These are phyloP conservation scores for Valencia hispanica DNA, from an alignment of 2,797 vertebrate species.

Conservation along the genomic window DNA sequence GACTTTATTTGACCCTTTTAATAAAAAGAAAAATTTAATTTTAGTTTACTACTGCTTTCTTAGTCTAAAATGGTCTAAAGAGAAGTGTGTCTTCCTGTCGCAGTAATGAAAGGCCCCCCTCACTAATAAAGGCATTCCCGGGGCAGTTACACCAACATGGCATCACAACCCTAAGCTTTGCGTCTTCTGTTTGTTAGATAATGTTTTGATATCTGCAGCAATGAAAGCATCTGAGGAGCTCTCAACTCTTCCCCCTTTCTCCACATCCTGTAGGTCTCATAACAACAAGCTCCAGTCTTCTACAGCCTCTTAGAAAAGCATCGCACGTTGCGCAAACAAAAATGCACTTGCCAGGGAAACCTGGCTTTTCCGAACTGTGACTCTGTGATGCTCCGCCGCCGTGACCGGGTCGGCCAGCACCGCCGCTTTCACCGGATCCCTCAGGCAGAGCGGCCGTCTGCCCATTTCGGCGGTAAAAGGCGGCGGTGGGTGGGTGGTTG, in stretches of 20 bases:
- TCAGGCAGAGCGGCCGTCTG: constrained; percentile 33
- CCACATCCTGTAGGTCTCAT: constrained; percentile 96
- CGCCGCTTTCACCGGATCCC: constrained; percentile 51
- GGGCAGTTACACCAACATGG: constrained; percentile 63
- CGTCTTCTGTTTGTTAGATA: constrained; percentile 55
- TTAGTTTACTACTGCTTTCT: constrained; percentile 71
- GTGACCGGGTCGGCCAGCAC: constrained; percentile 30
- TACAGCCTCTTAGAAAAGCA: constrained; percentile 92
- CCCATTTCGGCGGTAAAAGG: constrained; percentile 27
- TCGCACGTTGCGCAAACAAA: constrained; percentile 68
- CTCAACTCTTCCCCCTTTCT: constrained; percentile 86
- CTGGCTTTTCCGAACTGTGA: constrained; percentile 82
- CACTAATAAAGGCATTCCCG: constrained; percentile 66
- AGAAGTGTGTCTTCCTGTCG: constrained; percentile 16
- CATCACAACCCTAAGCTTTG: constrained; percentile 60
- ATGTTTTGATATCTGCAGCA: constrained; percentile 51
- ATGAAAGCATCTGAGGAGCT: constrained; percentile 72
- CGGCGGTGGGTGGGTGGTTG: constrained; percentile 15
- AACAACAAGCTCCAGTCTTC: constrained; percentile 99
- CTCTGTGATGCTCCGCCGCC: constrained; percentile 50
- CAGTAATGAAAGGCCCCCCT: constrained; percentile 26
- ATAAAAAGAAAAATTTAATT: constrained; percentile 52
- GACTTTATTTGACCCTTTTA: constrained; percentile 62
- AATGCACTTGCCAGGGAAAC: constrained; percentile 76
- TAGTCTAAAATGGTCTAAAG: constrained; percentile 24